Evolutionary conservation across 1,140 invertebrate species (phyloP), one percentile per base, ranked within the genome.

Genomic region (Lithobius niger): DNA sequence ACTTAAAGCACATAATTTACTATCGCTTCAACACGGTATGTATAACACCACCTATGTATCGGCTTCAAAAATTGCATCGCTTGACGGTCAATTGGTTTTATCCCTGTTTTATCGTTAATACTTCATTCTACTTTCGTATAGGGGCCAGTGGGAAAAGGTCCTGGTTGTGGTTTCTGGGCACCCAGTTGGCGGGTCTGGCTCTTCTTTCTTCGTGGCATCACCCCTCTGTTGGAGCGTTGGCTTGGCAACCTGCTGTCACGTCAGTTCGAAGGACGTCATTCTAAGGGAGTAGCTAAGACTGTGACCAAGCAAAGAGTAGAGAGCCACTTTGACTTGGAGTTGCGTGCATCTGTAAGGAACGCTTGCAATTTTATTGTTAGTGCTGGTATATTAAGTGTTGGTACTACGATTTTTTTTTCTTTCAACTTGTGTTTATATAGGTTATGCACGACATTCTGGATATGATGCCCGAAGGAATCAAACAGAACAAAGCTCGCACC

Each of bases 401-500:
- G n/a, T n/a, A n/a, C n/a, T n/a, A n/a, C n/a, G n/a, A n/a, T n/a
- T n/a, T n/a, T n/a, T n/a, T n/a, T n/a, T n/a, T n/a, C n/a, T n/a
- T n/a, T n/a, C n/a, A n/a, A n/a, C n/a, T n/a, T n/a, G n/a, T n/a
- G n/a, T n/a, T n/a, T n/a, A n/a, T n/a, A n/a, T 59, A 76, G 74
- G 78, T 81, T 16, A 99, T 99, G 97, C 96, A 99, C 73, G 97
- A 99, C 67, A 99, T 99, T 65, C 82, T 99, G 1, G 97, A 99
- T 67, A 99, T 99, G 96, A 99, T 99, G 97, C 97, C 97, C 0
- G 96, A 99, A 74, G 96, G 96, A 59, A 99, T 99, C 63, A 99
- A 99, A 66, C 95, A 99, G 68, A 99, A 99, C 71, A 99, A 99
- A 71, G 97, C 97, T 0, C 79, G 95, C 59, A 98, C 96, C 0